Base-by-base conservation (phyloP, 2,797 vertebrate species). In the Microchirus variegatus region DNA sequence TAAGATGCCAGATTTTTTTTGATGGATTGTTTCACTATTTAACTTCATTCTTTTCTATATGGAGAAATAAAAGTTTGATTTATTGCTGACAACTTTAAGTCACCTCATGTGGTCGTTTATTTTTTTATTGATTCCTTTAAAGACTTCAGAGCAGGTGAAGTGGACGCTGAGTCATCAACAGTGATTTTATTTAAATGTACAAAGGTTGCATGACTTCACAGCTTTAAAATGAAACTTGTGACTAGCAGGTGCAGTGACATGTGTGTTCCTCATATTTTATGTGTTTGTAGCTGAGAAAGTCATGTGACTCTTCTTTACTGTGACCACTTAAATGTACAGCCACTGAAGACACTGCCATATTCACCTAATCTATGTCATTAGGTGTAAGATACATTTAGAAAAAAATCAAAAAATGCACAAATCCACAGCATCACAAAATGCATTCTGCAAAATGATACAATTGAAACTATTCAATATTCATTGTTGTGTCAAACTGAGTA, bases 31-130 rank as follows among this genome's bases (percentile, higher is more conserved):
- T 93, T 89, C 86, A 82, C 86, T 90, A 89, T 90, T 92, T 89
- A 92, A 93, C 85, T 89, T 78, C 87, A 91, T 87, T 91, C 73
- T 89, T 93, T 93, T 93, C 90, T 93, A 92, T 91, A 87, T 84
- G 78, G 71, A 88, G 77, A 86, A 90, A 88, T 91, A 90, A 90
- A 92, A 84, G 78, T 89, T 90, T 89, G 89, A 91, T 93, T 93
- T 92, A 92, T 83, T 88, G 76, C 85, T 81, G 80, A 84, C 70
- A 77, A 77, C 75, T 87, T 84, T 81, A 58, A 49, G 2, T 10
- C 0, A 55, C n/a, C 59, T 83, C 70, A 13, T 63, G 37, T 66
- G 22, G 44, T 59, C 76, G 57, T 44, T 56, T n/a, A 13, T 63
- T 0, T 38, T 0, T 0, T 40, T 9, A 37, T 22, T n/a, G 1